Percentiles rank a stretch among this genome's conserved stretches.
Conservation (phyloP, 2,113 vertebrate species). For the Rhinolophus ferrumequinum region DNA sequence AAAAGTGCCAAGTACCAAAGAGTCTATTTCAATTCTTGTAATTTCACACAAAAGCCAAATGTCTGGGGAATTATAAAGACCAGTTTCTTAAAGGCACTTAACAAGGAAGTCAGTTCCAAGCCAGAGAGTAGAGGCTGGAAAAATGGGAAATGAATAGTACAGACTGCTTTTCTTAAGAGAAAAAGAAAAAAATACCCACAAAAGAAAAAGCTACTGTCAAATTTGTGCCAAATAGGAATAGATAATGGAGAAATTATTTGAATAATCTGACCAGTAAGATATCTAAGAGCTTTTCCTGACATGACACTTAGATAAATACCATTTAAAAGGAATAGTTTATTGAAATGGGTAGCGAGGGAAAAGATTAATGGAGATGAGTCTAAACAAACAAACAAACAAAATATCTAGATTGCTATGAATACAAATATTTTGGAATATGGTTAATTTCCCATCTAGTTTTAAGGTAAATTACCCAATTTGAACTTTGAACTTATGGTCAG, state of each 20-base stretch:
- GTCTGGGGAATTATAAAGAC: background rate
- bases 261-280: background rate
- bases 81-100: conserved; percentile 6
- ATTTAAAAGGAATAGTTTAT: background rate
- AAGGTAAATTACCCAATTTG: background rate
- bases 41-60: conserved; percentile 36
- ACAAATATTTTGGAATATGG: background rate
- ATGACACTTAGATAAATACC: background rate
- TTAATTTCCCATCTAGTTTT: background rate
- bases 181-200: background rate
- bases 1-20: conserved; percentile 22
- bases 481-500: background rate
- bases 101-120: background rate
- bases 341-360: background rate
- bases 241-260: background rate
- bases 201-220: background rate
- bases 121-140: background rate
- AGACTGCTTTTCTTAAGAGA: background rate
- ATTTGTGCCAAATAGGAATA: background rate
- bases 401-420: background rate
- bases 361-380: background rate
- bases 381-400: background rate
- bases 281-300: background rate
- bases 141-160: background rate
- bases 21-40: conserved; percentile 16